Evolutionary conservation across 1,140 invertebrate species (phyloP), one percentile per base, ranked within the genome.

Genomic region (Panagrolaimus sp.): DNA sequence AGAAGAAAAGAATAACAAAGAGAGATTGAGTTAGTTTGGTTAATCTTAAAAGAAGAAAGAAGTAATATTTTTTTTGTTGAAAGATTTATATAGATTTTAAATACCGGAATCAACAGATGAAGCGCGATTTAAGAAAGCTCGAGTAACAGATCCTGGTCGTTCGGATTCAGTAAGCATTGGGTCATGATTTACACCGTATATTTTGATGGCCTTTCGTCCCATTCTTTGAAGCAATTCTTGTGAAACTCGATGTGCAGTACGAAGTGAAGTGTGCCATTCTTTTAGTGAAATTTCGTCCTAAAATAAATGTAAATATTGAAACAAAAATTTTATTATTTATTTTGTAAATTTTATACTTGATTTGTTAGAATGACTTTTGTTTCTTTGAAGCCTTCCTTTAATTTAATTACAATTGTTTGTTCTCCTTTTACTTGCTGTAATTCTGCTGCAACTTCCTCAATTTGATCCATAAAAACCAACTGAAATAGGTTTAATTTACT

Each of bases 121-220:
- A 3, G 82, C 80, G 17, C 80, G 65, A 58, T 82, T 82, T 14
- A 82, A 44, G 65, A 82, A 83, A 3, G 78, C 78, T 26, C 82
- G 66, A 12, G 78, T 80, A 17, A 83, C 81, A 6, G 78, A 81
- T 24, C 67, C 80, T 9, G 80, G 82, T 24, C 80, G 62, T 65
- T 82, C 81, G 46, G 43, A 63, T 55, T 83, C 79, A 10, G 62
- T 66, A 7, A 82, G 71, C 80, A 82, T 82, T n/a, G 80, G 80
- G 62, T 82, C 80, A 63, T 82, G 80, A 67, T 83, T 83, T 2
- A 93, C 93, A 52, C 93, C 93, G 86, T 96, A 96, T 73, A 96
- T 96, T 86, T 94, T 94, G 58, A 91, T 92, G 46, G 93, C 93
- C 85, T 96, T 96, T 79, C 89, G 89, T n/a, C 92, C 92, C 91